Percentiles rank a stretch among this genome's conserved stretches.
phyloP scores from a whole-genome alignment of 1,140 invertebrate species.

The Oryctes rhinoceros region DNA sequence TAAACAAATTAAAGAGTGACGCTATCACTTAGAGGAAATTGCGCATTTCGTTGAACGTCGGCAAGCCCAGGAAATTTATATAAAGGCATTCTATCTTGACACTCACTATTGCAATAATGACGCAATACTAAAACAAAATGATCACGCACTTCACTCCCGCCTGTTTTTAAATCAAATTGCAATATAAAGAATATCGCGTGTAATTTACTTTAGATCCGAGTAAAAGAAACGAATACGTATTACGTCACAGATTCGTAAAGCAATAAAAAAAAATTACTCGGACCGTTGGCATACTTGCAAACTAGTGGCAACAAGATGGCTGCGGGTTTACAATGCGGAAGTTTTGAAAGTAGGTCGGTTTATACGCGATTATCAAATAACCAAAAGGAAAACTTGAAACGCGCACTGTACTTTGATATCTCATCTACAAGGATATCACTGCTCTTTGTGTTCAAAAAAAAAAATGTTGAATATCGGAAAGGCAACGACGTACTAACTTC shows the following conservation, averaged over 20 bases:
- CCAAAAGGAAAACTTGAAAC: slow-evolving; percentile 30
- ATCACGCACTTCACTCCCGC: slow-evolving; percentile 32
- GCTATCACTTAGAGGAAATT: slow-evolving; percentile 34
- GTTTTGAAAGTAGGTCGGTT: slow-evolving; percentile 50
- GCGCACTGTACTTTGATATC: slow-evolving; percentile 27
- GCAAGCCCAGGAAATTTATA: slow-evolving; percentile 31
- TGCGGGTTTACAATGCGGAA: slow-evolving; percentile 51
- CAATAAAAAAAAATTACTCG: slow-evolving; percentile 28
- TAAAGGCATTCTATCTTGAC: slow-evolving; percentile 18
- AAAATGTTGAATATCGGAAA: slow-evolving; percentile 30
- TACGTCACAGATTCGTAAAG: slow-evolving; percentile 36
- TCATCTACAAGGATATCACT: slow-evolving; percentile 29
- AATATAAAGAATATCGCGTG: slow-evolving; percentile 8
- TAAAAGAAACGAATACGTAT: slow-evolving; percentile 26
- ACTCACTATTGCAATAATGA: slow-evolving; percentile 37
- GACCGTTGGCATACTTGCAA: slow-evolving; percentile 34
- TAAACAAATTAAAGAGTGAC: slow-evolving; percentile 30
- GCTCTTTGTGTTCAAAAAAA: slow-evolving; percentile 28
- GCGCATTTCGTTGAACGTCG: slow-evolving; percentile 38
- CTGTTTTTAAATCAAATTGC: slow-evolving; percentile 4
- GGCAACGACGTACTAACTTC: background rate
- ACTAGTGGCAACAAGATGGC: slow-evolving; percentile 50
- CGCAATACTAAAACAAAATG: slow-evolving; percentile 38
- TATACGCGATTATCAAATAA: slow-evolving; percentile 30
- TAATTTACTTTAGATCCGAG: slow-evolving; percentile 12